Conservation (phyloP, 2,113 vertebrate species). For the Dendrocopos noguchii region DNA sequence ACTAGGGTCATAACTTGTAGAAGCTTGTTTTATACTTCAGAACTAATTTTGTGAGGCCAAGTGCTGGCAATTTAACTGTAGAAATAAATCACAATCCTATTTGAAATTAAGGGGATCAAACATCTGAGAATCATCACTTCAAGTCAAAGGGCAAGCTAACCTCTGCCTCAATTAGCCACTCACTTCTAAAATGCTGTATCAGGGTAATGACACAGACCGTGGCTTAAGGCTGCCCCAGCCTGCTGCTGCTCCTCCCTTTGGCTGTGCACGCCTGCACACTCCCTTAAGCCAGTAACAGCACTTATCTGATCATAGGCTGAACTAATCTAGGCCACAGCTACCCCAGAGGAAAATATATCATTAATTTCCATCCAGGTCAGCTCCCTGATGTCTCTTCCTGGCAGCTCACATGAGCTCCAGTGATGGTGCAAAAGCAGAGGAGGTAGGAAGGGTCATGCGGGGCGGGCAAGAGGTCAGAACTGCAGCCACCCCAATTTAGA, state of each 20-base stretch:
- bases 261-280: background rate
- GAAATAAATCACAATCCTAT: background rate
- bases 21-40: background rate
- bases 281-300: background rate
- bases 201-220: accelerated
- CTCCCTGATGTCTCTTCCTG: background rate
- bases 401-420: background rate
- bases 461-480: background rate
- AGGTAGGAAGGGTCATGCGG: background rate
- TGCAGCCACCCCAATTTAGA: background rate
- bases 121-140: background rate
- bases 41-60: background rate
- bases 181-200: background rate
- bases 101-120: background rate
- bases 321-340: conserved; percentile 29
- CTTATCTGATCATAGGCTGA: background rate
- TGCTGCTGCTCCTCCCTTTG: background rate
- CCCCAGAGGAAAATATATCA: conserved; percentile 7
- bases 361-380: conserved; percentile 44
- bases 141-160: background rate
- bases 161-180: background rate
- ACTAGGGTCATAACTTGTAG: background rate
- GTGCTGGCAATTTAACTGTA: accelerated
- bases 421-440: background rate
- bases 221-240: background rate